A percentile compares a stretch with the other conserved stretches of the same genome.
Conservation (phyloP, 2,797 vertebrate species). For the Carcharodon carcharias region DNA sequence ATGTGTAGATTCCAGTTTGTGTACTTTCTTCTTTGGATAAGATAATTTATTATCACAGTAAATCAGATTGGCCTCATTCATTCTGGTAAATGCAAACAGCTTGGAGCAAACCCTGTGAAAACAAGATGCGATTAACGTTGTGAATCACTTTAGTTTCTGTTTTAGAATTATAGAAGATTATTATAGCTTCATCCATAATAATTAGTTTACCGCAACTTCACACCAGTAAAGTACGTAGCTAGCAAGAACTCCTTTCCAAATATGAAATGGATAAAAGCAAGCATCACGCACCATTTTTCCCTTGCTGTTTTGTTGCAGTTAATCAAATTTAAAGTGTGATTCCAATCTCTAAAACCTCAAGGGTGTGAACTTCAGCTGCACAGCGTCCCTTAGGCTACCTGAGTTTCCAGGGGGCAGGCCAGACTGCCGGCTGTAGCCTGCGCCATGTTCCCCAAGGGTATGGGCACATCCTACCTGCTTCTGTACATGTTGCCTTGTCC, state of each 20-base stretch:
- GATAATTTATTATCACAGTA: background rate
- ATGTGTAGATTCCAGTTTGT: background rate
- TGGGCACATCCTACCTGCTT: no score
- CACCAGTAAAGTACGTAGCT: background rate
- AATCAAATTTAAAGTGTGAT: background rate
- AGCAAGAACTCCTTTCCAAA: background rate
- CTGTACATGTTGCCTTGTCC: no score
- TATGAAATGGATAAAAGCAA: background rate
- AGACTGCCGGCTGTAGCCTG: no score
- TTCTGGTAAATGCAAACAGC: background rate
- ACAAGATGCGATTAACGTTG: background rate
- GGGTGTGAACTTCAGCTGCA: no score
- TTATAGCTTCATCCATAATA: background rate
- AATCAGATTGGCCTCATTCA: background rate
- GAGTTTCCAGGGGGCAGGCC: no score
- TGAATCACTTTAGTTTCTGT: background rate
- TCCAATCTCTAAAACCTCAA: background rate
- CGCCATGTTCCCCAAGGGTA: no score
- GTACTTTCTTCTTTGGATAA: background rate
- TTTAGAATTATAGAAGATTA: background rate
- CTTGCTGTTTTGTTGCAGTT: background rate
- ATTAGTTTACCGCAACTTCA: background rate
- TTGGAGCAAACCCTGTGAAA: background rate
- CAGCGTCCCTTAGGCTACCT: no score
- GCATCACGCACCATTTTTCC: background rate